Evolutionary conservation across 2,797 vertebrate genomes (phyloP).

Genomic region (Typhlichthys eigenmanni): DNA sequence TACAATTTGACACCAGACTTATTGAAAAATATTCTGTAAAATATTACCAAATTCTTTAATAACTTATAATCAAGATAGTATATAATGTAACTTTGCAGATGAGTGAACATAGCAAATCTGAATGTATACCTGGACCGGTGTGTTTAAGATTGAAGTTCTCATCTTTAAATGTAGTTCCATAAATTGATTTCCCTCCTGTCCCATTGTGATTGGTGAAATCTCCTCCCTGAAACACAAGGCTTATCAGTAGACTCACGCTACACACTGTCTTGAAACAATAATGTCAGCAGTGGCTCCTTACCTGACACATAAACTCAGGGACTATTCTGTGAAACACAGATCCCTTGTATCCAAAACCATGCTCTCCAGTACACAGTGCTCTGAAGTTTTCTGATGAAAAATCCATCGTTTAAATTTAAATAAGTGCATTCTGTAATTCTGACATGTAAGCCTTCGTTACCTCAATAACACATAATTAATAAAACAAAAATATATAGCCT

Average conservation of each 20-base stretch:
- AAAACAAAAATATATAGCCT: no score
- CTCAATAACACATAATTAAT: not conserved
- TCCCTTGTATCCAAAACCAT: conserved; percentile 92
- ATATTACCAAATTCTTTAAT: not conserved
- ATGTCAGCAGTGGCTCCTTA: conserved; percentile 44
- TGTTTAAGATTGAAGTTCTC: conserved; percentile 96
- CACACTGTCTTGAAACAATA: no score
- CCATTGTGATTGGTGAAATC: conserved; percentile 94
- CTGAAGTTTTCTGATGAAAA: conserved; percentile 87
- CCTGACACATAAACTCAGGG: conserved; percentile 98
- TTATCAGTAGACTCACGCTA: not conserved
- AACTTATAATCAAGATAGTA: conserved; percentile 1
- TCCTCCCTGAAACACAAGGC: conserved; percentile 80
- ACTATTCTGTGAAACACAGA: conserved; percentile 93
- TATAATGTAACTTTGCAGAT: not conserved
- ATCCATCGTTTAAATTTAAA: no score
- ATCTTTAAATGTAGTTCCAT: conserved; percentile 89
- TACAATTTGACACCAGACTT: no score
- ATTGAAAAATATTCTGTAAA: not conserved
- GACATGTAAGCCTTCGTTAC: no score
- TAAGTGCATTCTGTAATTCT: not conserved
- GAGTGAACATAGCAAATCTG: not conserved
- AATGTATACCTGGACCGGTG: conserved; percentile 79
- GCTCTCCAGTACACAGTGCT: conserved; percentile 89
- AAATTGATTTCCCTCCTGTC: conserved; percentile 95